Percentiles rank a stretch among this genome's conserved stretches.
Evolutionary conservation across 2,888 invertebrate genomes (phyloP).

Genomic region (Acanthopleura granulata): DNA sequence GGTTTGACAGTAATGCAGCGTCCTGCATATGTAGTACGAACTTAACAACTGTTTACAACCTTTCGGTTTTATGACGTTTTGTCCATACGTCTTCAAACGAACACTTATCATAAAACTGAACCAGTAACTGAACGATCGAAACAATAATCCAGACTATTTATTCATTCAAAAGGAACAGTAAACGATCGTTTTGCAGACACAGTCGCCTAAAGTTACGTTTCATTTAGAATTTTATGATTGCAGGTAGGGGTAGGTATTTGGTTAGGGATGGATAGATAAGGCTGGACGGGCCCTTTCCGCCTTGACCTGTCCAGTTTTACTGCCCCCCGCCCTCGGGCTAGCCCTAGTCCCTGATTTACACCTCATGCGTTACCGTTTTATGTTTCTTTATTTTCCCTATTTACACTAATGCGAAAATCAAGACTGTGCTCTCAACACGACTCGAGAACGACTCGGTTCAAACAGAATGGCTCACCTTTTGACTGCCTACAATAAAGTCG

Average conservation of each 20-base stretch:
- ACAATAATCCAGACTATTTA: background rate
- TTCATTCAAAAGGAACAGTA: background rate
- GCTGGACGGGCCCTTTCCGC: background rate
- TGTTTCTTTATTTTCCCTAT: background rate
- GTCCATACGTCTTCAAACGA: too few species aligned
- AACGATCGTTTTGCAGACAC: background rate
- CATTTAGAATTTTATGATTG: background rate
- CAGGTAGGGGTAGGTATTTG: background rate
- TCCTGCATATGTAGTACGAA: too few species aligned
- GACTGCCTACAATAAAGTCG: too few species aligned
- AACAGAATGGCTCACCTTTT: too few species aligned
- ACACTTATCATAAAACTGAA: too few species aligned
- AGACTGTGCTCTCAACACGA: too few species aligned
- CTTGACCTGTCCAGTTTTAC: background rate
- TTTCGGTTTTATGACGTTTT: too few species aligned
- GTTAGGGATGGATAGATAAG: background rate
- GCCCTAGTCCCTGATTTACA: background rate
- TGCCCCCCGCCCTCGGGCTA: background rate
- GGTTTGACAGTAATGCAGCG: too few species aligned
- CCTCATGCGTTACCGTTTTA: background rate
- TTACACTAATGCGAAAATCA: conserved; percentile 5
- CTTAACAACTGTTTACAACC: too few species aligned
- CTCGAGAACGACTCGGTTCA: too few species aligned
- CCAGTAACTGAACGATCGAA: too few species aligned
- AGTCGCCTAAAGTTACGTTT: conserved; percentile 1